Percentiles rank a stretch among this genome's conserved stretches.
Evolutionary conservation across 2,888 invertebrate genomes (phyloP).

Genomic region (Stenurella melanura): DNA sequence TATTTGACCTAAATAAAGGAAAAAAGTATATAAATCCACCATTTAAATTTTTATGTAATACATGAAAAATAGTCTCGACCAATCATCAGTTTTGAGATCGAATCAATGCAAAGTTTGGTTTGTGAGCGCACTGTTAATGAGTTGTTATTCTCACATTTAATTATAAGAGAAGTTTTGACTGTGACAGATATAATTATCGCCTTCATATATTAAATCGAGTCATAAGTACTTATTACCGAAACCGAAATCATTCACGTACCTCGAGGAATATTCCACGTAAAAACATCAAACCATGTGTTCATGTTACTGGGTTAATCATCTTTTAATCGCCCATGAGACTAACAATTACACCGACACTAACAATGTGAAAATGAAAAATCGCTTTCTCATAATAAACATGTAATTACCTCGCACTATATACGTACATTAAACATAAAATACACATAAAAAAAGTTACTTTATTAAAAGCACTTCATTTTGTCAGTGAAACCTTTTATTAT

Average conservation of each 20-base stretch:
- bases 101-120: too few relatives aligned
- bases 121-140: too few relatives aligned
- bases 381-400: slow-evolving; percentile 24
- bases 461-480: slow-evolving; percentile 39
- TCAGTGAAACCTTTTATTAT: slow-evolving; percentile 34
- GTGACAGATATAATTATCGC: too few relatives aligned
- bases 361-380: slow-evolving; percentile 39
- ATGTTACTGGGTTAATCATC: slow-evolving; percentile 37
- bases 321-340: slow-evolving; percentile 34
- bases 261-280: not conserved
- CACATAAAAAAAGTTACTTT: slow-evolving; percentile 30
- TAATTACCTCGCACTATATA: slow-evolving; percentile 24
- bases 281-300: not conserved
- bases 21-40: too few relatives aligned
- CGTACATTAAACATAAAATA: slow-evolving; percentile 13
- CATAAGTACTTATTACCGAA: not conserved
- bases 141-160: too few relatives aligned
- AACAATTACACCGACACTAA: slow-evolving; percentile 27
- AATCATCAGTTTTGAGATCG: too few relatives aligned
- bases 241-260: not conserved
- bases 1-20: too few relatives aligned
- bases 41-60: too few relatives aligned
- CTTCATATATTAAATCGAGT: not conserved
- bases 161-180: too few relatives aligned
- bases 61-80: too few relatives aligned